phyloP scores from a whole-genome alignment of 2,888 invertebrate species.

The Caenorhabditis auriculariae region DNA sequence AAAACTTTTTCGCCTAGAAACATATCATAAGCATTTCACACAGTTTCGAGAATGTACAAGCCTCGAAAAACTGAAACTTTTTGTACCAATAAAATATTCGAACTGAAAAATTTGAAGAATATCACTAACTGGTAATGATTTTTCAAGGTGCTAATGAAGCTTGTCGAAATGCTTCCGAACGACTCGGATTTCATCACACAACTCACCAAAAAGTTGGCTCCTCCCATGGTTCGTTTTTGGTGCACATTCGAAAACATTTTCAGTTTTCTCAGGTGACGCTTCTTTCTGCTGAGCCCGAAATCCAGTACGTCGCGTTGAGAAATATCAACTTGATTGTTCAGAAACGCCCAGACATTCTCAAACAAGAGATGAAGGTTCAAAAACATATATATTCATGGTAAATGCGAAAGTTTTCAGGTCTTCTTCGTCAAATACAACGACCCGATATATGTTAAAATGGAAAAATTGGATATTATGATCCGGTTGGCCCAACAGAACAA shows the following conservation, averaged over 20 bases:
- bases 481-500: constrained; percentile 94
- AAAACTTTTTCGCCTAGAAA: no score
- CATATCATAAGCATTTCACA: no score
- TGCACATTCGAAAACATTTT: background rate
- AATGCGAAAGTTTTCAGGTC: constrained; percentile 63
- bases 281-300: constrained; percentile 95
- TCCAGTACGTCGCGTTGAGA: constrained; percentile 95
- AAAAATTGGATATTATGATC: constrained; percentile 99
- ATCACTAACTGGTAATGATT: constrained; percentile 30
- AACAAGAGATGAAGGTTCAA: constrained; percentile 97
- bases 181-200: constrained; percentile 91
- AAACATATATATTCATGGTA: background rate
- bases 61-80: no score
- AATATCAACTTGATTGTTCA: constrained; percentile 99
- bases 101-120: no score
- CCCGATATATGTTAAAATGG: constrained; percentile 98
- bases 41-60: no score
- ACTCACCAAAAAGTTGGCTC: constrained; percentile 92
- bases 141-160: constrained; percentile 81
- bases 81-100: no score
- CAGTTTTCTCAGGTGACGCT: constrained; percentile 73
- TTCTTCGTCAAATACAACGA: constrained; percentile 99
- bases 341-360: constrained; percentile 92
- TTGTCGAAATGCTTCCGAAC: constrained; percentile 92
- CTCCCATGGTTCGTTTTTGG: constrained; percentile 76